Evolutionary conservation across 2,888 invertebrate species (phyloP), one percentile per base, ranked within the genome.

Genomic region (Podotricha telesiphe): DNA sequence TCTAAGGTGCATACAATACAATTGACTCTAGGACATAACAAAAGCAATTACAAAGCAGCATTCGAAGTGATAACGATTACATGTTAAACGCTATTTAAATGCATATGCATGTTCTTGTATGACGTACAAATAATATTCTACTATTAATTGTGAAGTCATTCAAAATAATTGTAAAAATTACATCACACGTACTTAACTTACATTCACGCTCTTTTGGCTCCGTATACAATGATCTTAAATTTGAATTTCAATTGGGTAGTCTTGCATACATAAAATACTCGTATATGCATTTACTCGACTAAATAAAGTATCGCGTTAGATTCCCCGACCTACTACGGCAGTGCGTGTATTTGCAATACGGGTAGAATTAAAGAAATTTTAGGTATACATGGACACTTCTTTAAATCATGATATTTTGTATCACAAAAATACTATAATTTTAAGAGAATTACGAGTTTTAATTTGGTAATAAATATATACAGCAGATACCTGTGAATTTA

Each of bases 71-170:
- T n/a, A n/a, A n/a, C 45, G 7, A 45, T 28, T 56, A 48, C 47
- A 65, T 48, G 34, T 20, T 65, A 65, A 56, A 47, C 47, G 5
- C 37, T 47, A 40, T 58, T 48, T 56, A 56, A 65, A 34, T 55
- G 34, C 15, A 34, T 45, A 45, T 59, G 10, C 42, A 28, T 28
- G 45, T 45, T 42, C 8, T 65, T 65, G 55, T 42, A 5, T 65
- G 45, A 65, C 55, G 22, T 28, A 4, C 34, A 53, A 40, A 34
- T 65, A 65, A 15, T 10, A 19, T 34, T 19, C 19, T 34, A 17
- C 0, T 34, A 34, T n/a, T 37, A 47, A 48, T 65, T 58, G 22
- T 37, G 19, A 48, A 48, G 48, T 50, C 62, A 48, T 62, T 34
- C 34, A 59, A 28, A 59, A 28, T 62, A 48, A 48, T 47, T 17